These are phyloP conservation scores for Stratiomys singularior DNA, from an alignment of 2,888 invertebrate species.

Conservation along the genomic window DNA sequence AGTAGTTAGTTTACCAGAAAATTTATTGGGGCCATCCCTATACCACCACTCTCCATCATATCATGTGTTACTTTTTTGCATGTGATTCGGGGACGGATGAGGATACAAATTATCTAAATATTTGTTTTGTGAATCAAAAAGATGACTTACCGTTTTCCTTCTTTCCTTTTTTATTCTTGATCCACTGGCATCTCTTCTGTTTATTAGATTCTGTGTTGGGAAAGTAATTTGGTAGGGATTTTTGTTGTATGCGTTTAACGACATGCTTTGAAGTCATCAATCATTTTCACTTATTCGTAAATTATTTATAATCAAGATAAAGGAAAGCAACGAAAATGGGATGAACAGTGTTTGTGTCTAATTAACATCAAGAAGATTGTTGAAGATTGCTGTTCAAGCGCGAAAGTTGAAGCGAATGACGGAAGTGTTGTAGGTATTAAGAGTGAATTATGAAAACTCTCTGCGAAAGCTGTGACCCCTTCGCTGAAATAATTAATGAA, in stretches of 20 bases:
- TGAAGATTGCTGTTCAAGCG: too few relatives aligned
- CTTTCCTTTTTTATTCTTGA: too few relatives aligned
- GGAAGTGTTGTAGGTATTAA: too few relatives aligned
- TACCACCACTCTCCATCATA: background rate
- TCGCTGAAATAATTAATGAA: too few relatives aligned
- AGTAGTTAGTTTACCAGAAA: background rate
- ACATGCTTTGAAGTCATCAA: slow-evolving; percentile 17
- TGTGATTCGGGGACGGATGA: background rate
- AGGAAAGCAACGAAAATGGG: background rate
- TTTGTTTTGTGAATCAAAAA: slow-evolving; percentile 35
- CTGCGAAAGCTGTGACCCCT: too few relatives aligned
- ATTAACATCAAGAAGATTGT: too few relatives aligned
- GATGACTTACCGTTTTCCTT: background rate
- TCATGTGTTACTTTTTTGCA: background rate
- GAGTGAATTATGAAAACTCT: too few relatives aligned
- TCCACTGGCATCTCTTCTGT: too few relatives aligned
- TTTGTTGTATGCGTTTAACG: background rate
- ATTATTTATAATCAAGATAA: background rate
- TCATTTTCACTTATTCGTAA: slow-evolving; percentile 8
- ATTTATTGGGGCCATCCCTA: slow-evolving; percentile 16
- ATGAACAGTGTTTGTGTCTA: too few relatives aligned
- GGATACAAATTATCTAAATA: slow-evolving; percentile 32
- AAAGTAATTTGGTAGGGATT: too few relatives aligned
- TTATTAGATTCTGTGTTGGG: too few relatives aligned
- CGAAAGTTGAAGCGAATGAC: too few relatives aligned